These are phyloP conservation scores for Sylvicapra grimmia DNA, from an alignment of 2,113 vertebrate species.

Conservation along the genomic window DNA sequence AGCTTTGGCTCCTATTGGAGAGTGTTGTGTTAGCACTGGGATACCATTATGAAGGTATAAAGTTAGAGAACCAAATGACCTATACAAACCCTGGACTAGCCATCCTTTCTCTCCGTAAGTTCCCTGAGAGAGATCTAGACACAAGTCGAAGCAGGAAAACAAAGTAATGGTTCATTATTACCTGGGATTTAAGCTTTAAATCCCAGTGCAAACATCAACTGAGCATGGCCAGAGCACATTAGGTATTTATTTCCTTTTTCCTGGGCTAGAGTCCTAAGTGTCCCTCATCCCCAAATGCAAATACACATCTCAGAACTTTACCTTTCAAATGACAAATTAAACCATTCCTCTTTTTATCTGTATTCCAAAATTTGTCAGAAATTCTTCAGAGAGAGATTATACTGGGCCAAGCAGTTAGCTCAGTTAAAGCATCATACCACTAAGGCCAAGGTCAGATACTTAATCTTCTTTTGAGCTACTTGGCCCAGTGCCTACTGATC, in stretches of 20 bases:
- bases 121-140: not conserved
- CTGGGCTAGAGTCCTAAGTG: not conserved
- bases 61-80: not conserved
- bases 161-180: conserved; percentile 1
- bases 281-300: not conserved
- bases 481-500: not conserved
- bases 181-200: not conserved
- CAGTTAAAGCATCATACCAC: not conserved
- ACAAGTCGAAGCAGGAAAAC: not conserved
- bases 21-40: not conserved
- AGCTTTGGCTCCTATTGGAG: not conserved
- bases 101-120: not conserved
- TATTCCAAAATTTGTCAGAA: not conserved
- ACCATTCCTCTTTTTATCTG: not conserved
- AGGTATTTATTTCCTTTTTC: not conserved
- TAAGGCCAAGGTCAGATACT: not conserved
- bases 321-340: not conserved
- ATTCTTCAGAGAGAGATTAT: not conserved
- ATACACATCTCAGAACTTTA: not conserved
- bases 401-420: not conserved
- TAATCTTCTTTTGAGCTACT: not conserved
- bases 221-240: not conserved
- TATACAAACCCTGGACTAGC: not conserved
- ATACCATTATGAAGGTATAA: not conserved
- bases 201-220: not conserved